Evolutionary conservation across 2,113 vertebrate genomes (phyloP), one percentile per base, ranked within the genome.

Genomic region (Heterocephalus glaber): DNA sequence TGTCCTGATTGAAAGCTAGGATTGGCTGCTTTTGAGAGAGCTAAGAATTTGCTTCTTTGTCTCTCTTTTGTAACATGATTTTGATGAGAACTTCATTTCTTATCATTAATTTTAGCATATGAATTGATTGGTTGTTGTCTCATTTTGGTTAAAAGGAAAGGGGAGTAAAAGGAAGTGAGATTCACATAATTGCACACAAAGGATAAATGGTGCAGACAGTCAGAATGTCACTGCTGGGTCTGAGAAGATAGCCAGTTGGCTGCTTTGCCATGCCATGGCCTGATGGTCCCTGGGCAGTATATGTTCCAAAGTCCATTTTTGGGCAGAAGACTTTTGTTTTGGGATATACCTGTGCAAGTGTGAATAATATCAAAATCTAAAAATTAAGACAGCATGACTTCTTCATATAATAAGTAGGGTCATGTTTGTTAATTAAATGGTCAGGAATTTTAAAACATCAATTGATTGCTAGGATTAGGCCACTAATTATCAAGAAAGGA

Each of bases 61-160:
- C 26, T 82, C n/a, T 74, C 7, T 61, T 88, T 94, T 92, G 16
- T 72, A 52, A 88, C 79, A 89, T 65, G n/a, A 80, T 94, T 96
- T 89, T 97, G 33, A 96, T 91, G 52, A 86, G 35, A 80, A 93
- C 16, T 92, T 60, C 17, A 89, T 93, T 95, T 89, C 63, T 91
- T 82, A 35, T 38, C 28, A 92, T 66, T 95, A 77, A 47, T 61
- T 97, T 93, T 86, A 88, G 38, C 87, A 63, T 63, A 58, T 44
- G 58, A 95, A 63, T 87, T 35, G 77, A 49, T 81, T 83, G 24
- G 41, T 66, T 81, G 89, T 66, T 92, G 16, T 70, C 30, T 91
- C 44, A 80, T 66, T 93, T 95, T 83, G 20, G 4, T 86, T 77
- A 41, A 86, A 82, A 89, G 93, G 68, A 92, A 65, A 3, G 35